These are phyloP conservation scores for Drosophila algonquin DNA, from an alignment of 2,888 invertebrate genomes.

Conservation along the genomic window DNA sequence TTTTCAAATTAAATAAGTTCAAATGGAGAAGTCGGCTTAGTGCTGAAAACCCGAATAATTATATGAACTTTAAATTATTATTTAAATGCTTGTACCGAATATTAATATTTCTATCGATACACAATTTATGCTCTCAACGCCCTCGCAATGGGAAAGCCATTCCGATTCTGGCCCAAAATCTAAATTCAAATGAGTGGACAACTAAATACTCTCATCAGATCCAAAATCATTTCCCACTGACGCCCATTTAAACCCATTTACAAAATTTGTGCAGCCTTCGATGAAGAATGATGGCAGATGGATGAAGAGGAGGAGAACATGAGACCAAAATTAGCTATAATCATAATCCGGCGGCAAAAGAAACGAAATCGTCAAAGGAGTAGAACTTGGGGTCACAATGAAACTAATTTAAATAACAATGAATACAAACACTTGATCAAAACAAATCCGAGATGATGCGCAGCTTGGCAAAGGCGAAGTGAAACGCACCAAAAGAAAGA, in stretches of 20 bases:
- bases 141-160: slow-evolving; percentile 38
- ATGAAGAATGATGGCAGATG: slow-evolving; percentile 12
- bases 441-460: slow-evolving; percentile 72
- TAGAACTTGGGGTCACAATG: slow-evolving; percentile 51
- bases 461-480: background rate
- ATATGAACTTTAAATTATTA: slow-evolving; percentile 51
- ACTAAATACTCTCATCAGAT: slow-evolving; percentile 30
- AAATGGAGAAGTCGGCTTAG: background rate
- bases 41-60: slow-evolving; percentile 54
- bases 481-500: slow-evolving; percentile 27
- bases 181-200: slow-evolving; percentile 49
- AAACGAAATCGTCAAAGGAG: slow-evolving; percentile 45
- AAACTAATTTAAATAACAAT: slow-evolving; percentile 80
- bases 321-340: slow-evolving; percentile 66
- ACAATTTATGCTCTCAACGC: slow-evolving; percentile 47
- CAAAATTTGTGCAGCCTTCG: slow-evolving; percentile 55
- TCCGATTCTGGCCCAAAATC: background rate
- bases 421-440: slow-evolving; percentile 77
- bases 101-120: slow-evolving; percentile 7
- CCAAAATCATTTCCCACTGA: slow-evolving; percentile 26
- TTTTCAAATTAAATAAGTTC: background rate
- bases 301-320: slow-evolving; percentile 22
- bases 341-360: slow-evolving; percentile 68
- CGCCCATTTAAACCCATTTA: slow-evolving; percentile 75
- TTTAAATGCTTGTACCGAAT: slow-evolving; percentile 45